Evolutionary conservation across 1,140 invertebrate species (phyloP), one percentile per base, ranked within the genome.

Genomic region (Diabrotica virgifera): DNA sequence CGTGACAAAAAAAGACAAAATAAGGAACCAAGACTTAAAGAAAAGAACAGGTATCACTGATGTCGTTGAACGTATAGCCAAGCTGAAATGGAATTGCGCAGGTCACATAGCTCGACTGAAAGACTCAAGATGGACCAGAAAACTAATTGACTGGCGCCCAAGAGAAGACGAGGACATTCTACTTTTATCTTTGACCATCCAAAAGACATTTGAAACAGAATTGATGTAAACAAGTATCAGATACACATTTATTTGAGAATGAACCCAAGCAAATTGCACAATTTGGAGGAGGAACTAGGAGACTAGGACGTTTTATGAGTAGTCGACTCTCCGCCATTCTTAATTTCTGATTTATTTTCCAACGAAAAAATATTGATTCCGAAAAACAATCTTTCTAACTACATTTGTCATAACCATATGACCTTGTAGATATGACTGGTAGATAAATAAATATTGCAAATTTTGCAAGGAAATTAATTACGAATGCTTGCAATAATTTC

Each of bases 151-250:
- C n/a, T n/a, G n/a, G n/a, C n/a, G n/a, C n/a, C n/a, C n/a, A n/a
- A n/a, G n/a, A n/a, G n/a, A n/a, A n/a, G n/a, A n/a, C n/a, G n/a
- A n/a, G n/a, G 96, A 80, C 96, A 98, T 75, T 94, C 94, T 10
- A 93, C 85, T 80, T 97, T 96, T 7, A 96, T 89, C 86, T 96
- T 96, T 40, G 94, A 95, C 96, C 96, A 98, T 75, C 92, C 51
- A 94, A 79, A 3, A 98, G 82, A 77, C 96, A 98, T 63, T 87
- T 88, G 71, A 96, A 97, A 78, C 96, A 98, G 78, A 98, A 97
- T 74, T 92, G 89, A 79, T 98, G 96, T 69, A 94, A 86, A 77
- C 95, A 98, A 38, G 89, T 92, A 74, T 96, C 91, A 0, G 93
- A 94, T 72, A 93, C 95, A 9, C 92, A 96, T 74, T 92, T 95